These are phyloP conservation scores for Pocillopora verrucosa DNA, from an alignment of 64 coral and sea anemone species.

Conservation along the genomic window DNA sequence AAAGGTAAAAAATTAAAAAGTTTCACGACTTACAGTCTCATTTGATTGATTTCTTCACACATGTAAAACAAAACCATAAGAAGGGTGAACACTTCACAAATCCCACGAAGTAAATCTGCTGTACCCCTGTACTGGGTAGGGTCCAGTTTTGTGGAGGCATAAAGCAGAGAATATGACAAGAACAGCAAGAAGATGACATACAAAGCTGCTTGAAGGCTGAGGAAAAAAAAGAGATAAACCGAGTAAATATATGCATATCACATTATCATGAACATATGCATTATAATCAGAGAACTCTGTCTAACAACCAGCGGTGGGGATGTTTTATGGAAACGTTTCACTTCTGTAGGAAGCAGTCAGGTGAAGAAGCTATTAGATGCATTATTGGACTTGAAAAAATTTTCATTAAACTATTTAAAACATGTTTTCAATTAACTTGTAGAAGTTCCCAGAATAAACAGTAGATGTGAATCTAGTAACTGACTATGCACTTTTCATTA, in stretches of 20 bases:
- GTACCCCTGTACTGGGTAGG: slow-evolving; percentile 50
- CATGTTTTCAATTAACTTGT: too few species aligned
- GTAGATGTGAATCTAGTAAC: too few species aligned
- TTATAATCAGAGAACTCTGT: too few species aligned
- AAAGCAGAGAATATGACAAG: slow-evolving; percentile 63
- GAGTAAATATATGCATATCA: neutral
- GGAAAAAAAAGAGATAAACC: neutral
- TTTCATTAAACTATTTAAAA: too few species aligned
- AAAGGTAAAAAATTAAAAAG: too few species aligned
- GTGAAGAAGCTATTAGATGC: too few species aligned
- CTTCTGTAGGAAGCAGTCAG: too few species aligned
- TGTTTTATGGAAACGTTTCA: too few species aligned
- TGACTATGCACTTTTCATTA: too few species aligned
- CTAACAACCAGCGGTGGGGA: too few species aligned
- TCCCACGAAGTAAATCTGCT: slow-evolving; percentile 29
- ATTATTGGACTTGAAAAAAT: too few species aligned
- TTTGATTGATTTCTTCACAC: slow-evolving; percentile 64
- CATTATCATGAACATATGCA: neutral
- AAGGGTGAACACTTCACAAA: slow-evolving; percentile 53
- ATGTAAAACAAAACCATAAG: slow-evolving; percentile 59
- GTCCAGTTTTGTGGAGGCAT: slow-evolving; percentile 39
- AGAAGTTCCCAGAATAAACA: too few species aligned
- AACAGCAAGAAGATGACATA: slow-evolving; percentile 62
- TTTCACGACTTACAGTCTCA: slow-evolving; percentile 28
- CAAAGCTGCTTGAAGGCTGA: slow-evolving; percentile 47